These are phyloP conservation scores for Orchesella flavescens DNA, from an alignment of 2,888 invertebrate species.

Conservation along the genomic window DNA sequence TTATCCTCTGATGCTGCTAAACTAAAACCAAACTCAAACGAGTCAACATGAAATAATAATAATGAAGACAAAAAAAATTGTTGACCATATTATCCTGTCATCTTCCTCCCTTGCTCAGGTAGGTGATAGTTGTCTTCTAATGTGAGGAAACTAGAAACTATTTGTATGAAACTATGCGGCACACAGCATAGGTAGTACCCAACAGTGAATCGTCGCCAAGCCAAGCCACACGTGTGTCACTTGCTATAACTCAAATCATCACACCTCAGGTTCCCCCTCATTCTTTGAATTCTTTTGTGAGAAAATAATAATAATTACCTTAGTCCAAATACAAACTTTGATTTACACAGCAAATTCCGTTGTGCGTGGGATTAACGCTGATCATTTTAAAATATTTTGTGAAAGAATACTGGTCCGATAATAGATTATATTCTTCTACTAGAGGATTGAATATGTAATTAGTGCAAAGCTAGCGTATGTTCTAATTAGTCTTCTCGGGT, in stretches of 20 bases:
- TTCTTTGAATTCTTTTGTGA: slow-evolving; percentile 2
- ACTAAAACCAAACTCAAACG: too few relatives aligned
- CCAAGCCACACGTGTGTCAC: slow-evolving; percentile 3
- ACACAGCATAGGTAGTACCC: too few relatives aligned
- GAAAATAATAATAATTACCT: slow-evolving; percentile 2
- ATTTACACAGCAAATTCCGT: too few relatives aligned
- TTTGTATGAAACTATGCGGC: background rate
- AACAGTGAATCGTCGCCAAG: slow-evolving; percentile 1
- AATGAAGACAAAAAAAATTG: background rate
- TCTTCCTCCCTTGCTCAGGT: slow-evolving; percentile 7
- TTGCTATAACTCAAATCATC: slow-evolving; percentile 14
- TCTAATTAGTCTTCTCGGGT: too few relatives aligned
- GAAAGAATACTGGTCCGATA: too few relatives aligned
- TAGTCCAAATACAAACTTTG: background rate
- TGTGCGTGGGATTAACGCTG: too few relatives aligned
- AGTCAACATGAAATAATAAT: too few relatives aligned
- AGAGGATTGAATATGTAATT: too few relatives aligned
- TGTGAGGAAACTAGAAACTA: slow-evolving; percentile 8
- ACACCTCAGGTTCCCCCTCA: background rate
- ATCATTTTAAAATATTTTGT: too few relatives aligned
- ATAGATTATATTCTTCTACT: too few relatives aligned
- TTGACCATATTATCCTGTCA: slow-evolving; percentile 41
- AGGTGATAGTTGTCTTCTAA: slow-evolving; percentile 11
- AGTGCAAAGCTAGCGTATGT: too few relatives aligned
- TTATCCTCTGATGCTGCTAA: background rate